Percentiles rank a stretch among this genome's conserved stretches.
Evolutionary conservation across 1,140 invertebrate species (phyloP).

Genomic region (Phortica variegata): DNA sequence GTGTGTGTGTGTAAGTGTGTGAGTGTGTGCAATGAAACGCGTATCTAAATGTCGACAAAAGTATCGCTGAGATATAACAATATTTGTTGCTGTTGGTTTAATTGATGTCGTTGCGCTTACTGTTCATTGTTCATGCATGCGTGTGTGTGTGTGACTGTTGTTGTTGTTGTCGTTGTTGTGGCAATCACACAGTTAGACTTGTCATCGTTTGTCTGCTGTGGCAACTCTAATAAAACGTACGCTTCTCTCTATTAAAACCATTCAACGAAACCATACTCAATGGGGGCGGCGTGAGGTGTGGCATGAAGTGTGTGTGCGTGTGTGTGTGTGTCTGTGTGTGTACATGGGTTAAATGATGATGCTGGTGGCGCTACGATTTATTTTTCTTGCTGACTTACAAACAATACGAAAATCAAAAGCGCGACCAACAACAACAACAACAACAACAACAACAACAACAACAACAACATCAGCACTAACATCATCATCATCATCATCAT

Average conservation of each 20-base stretch:
- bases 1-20: no score
- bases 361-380: constrained; percentile 21
- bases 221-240: no score
- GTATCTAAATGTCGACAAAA: constrained; percentile 21
- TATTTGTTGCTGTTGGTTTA: constrained; percentile 22
- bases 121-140: no score
- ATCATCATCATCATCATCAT: constrained; percentile 10
- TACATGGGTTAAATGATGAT: constrained; percentile 4
- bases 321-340: constrained; percentile 22
- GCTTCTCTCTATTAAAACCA: no score
- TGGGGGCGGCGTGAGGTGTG: constrained; percentile 3
- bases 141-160: constrained; percentile 19
- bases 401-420: constrained; percentile 42
- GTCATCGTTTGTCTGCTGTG: no score
- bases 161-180: constrained; percentile 11
- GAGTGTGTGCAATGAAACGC: no score
- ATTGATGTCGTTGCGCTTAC: constrained; percentile 30
- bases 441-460: constrained; percentile 17
- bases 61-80: constrained; percentile 24
- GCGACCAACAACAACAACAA: constrained; percentile 13
- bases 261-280: background rate
- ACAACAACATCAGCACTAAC: constrained; percentile 4
- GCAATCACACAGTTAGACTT: constrained; percentile 10
- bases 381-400: constrained; percentile 29
- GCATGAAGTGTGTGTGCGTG: constrained; percentile 16